phyloP scores from a whole-genome alignment of 2,888 invertebrate genomes.

The Lepetodrilus schrolli region DNA sequence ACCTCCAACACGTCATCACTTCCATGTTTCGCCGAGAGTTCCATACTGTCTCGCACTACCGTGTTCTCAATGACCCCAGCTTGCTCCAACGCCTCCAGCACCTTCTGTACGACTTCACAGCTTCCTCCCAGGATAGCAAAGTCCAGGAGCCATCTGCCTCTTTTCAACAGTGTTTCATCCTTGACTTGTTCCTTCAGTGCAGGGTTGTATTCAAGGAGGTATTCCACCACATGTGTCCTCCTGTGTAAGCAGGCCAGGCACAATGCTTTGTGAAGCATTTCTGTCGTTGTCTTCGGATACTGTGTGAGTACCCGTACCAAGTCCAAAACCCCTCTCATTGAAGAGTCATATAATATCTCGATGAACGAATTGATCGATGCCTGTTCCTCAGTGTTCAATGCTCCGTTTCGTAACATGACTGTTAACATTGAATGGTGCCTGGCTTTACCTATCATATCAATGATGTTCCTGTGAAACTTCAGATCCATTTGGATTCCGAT shows the following conservation, averaged over 20 bases:
- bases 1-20: not conserved
- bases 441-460: slow-evolving; percentile 27
- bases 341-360: not conserved
- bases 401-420: slow-evolving; percentile 28
- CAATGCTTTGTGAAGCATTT: not conserved
- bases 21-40: not conserved
- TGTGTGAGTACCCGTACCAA: not conserved
- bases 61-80: not conserved
- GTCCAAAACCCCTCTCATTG: not conserved
- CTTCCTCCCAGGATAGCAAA: not conserved
- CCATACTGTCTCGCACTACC: not conserved
- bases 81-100: not conserved
- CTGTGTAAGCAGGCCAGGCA: not conserved
- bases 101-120: not conserved
- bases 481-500: not conserved
- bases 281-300: too few relatives aligned
- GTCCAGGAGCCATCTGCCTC: not conserved
- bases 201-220: not conserved
- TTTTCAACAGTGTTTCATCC: not conserved
- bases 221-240: not conserved
- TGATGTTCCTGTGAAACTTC: not conserved
- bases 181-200: not conserved
- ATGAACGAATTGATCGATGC: not conserved
- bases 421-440: slow-evolving; percentile 35
- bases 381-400: too few relatives aligned